Base-by-base conservation (phyloP, 1,140 invertebrate species). In the Thalassaphorura encarpata region DNA sequence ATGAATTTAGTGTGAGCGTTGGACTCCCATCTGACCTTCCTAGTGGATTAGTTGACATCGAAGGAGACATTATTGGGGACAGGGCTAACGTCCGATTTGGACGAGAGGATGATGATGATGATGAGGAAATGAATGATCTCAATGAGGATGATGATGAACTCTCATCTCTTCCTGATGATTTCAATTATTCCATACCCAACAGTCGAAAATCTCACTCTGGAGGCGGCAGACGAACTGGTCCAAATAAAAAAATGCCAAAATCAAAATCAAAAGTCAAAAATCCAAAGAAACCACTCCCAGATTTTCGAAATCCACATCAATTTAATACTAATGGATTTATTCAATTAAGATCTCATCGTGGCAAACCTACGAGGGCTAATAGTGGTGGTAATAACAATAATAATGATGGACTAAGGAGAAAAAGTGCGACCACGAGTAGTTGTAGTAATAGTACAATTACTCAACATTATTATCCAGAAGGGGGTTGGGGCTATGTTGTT, bases 381-480 rank as follows among this genome's bases (percentile, higher is more conserved):
- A n/a, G 33, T 11, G 52, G 45, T 4, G 41, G 21, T 41, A 36
- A 52, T 19, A 36, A 42, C 16, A 28, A 52, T 26, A 36, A 41
- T 19, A 36, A 29, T 28, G 40, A 40, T 3, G 23, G 16, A 11
- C 21, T 11, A 27, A 52, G 21, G 19, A 41, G 11, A 16, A 24
- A 29, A 36, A 26, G 33, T 19, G 26, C 21, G 28, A 33, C 15
- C 13, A 51, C 27, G 24, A 6, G 11, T 13, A 31, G 11, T 31
- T 18, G 47, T n/a, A 6, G 11, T 13, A 31, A 16, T 31, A 27
- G 47, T n/a, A 27, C 19, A 50, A 51, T 46, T 15, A 43, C 54
- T 21, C 56, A 65, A 31, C 63, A 65, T 52, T 65, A 65, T 19
- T 65, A 65, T 31, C 63, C 63, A 1, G 61, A 60, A 39, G 57